Evolutionary conservation across 2,797 vertebrate species (phyloP), one percentile per base, ranked within the genome.

Genomic region (Botia almorhae): DNA sequence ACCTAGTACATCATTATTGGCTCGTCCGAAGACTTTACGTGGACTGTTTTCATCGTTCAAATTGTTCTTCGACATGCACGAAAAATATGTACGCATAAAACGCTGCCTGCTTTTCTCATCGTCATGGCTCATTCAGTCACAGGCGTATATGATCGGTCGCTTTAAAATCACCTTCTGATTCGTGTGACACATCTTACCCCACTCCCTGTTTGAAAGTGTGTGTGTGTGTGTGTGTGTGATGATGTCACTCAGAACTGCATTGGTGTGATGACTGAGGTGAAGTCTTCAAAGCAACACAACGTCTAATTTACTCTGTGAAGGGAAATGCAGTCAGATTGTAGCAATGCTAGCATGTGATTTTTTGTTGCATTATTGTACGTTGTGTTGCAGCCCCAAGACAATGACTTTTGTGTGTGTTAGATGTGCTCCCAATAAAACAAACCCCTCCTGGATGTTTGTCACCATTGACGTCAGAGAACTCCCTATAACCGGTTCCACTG

Each of bases 221-320:
- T 39, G 12, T 11, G 48, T n/a, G n/a, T 83, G 48, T 68, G 70
- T 65, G 61, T 29, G 29, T 29, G 29, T 33, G 10, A 8, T 64
- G 74, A 75, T 75, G 80, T 80, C 39, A 63, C 29, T 65, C 56
- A 73, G 72, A 86, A 56, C 53, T 33, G 58, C 71, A 69, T 64
- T 70, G 72, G 63, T 78, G 67, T 67, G 55, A 67, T 58, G 56
- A 77, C 65, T 80, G 26, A 74, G 65, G 75, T 81, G 69, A 70
- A 43, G 61, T 87, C 56, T 36, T 85, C 74, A 73, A 81, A 81
- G 71, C 74, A 85, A 85, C 80, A 79, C 80, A 80, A 77, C 61
- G 5, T 7, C 36, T 7, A 6, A 39, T 39, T 81, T 76, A 21
- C 53, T 8, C n/a, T 69, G 71, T 51, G 29, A 69, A 77, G 50